Conservation (phyloP, 2,113 vertebrate species). For the Thunnus thynnus region DNA sequence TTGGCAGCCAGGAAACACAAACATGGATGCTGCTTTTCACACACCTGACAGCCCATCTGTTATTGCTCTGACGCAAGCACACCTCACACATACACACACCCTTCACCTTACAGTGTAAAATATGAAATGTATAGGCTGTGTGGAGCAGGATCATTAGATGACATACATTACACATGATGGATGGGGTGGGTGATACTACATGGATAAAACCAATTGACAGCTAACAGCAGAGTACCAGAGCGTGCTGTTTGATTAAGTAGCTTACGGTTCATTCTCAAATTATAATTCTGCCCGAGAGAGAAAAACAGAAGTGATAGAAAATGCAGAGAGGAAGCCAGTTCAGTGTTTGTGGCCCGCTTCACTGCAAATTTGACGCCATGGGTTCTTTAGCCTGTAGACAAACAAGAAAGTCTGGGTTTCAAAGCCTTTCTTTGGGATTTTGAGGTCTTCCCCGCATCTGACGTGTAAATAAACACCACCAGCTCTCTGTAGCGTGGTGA, state of each 20-base stretch:
- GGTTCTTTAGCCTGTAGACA: slow-evolving; percentile 3
- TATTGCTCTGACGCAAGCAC: slow-evolving; percentile 14
- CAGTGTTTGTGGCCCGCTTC: background rate
- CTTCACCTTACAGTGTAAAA: slow-evolving; percentile 11
- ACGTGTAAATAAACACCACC: slow-evolving; percentile 36
- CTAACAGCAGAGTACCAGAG: slow-evolving; percentile 15
- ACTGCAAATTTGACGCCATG: background rate
- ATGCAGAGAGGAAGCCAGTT: background rate
- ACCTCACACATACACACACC: background rate
- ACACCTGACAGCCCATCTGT: slow-evolving; percentile 29
- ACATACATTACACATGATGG: slow-evolving; percentile 35
- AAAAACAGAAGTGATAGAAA: background rate
- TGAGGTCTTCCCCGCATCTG: slow-evolving; percentile 10
- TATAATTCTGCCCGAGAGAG: background rate
- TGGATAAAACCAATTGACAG: slow-evolving; percentile 25
- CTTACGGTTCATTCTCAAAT: slow-evolving; percentile 1
- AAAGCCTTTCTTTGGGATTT: slow-evolving; percentile 30
- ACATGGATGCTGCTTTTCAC: slow-evolving; percentile 13
- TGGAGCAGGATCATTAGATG: slow-evolving; percentile 19
- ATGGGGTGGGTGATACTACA: slow-evolving; percentile 4
- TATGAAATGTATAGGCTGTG: background rate
- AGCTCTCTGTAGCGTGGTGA: slow-evolving; percentile 33
- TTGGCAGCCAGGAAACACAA: background rate
- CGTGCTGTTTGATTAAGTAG: slow-evolving; percentile 24
- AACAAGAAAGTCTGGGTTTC: slow-evolving; percentile 8